phyloP scores from a whole-genome alignment of 1,140 invertebrate genomes.

The Eubasilissa regina region DNA sequence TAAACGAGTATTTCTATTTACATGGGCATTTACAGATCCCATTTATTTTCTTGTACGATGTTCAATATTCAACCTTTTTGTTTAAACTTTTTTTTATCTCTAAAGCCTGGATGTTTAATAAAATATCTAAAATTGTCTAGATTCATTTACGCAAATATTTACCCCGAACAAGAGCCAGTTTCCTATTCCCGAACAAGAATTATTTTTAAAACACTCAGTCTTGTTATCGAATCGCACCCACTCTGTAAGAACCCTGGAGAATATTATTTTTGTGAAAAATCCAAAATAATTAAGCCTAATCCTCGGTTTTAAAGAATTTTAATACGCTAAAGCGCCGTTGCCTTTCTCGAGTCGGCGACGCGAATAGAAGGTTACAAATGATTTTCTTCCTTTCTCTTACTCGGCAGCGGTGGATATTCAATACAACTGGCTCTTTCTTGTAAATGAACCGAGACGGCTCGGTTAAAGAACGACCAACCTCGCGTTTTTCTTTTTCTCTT shows the following conservation, averaged over 20 bases:
- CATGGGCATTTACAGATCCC: conserved; percentile 5
- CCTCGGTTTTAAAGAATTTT: conserved; percentile 2
- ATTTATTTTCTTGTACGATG: conserved; percentile 16
- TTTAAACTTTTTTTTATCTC: neutral
- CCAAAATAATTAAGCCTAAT: neutral
- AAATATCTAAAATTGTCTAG: neutral
- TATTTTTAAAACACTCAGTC: too few relatives aligned
- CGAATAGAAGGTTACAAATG: conserved; percentile 2
- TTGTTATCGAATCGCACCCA: too few relatives aligned
- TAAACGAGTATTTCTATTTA: conserved; percentile 31
- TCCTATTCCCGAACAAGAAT: too few relatives aligned
- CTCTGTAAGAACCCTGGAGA: too few relatives aligned
- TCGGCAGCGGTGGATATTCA: neutral
- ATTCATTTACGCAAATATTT: neutral
- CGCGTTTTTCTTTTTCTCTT: conserved; percentile 14
- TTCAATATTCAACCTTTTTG: neutral
- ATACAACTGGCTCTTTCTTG: neutral
- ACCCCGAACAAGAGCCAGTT: too few relatives aligned
- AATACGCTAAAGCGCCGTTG: neutral
- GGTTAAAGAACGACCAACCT: neutral
- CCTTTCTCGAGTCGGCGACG: neutral
- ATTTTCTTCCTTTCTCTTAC: neutral
- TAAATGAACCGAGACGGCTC: neutral
- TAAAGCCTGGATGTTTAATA: neutral
- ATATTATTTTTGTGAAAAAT: too few relatives aligned